These are phyloP conservation scores for Pangasius krempfi DNA, from an alignment of 2,797 vertebrate genomes.

Conservation along the genomic window DNA sequence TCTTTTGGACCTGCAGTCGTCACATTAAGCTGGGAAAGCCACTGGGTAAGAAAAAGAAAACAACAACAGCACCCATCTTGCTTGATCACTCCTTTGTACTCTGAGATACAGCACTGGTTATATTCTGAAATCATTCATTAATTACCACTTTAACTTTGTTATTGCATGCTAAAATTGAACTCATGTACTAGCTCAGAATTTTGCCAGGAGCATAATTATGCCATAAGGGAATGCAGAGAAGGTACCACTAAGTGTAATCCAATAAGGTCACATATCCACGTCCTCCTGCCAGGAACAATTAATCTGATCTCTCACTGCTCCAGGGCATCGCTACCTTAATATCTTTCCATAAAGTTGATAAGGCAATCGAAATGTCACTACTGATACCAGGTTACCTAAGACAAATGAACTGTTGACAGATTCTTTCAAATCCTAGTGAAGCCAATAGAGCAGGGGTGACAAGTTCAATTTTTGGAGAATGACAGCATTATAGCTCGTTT, in stretches of 20 bases:
- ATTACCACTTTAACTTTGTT: not conserved
- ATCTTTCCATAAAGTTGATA: constrained; percentile 22
- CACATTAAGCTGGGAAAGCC: constrained; percentile 86
- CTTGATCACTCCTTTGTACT: not conserved
- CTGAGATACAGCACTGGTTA: not conserved
- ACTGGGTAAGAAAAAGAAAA: constrained; percentile 84
- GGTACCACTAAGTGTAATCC: constrained; percentile 34
- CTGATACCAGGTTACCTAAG: constrained; percentile 11
- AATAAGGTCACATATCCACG: constrained; percentile 46
- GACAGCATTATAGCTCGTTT: not conserved
- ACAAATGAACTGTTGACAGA: constrained; percentile 24
- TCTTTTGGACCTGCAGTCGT: constrained; percentile 93
- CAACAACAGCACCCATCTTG: not conserved
- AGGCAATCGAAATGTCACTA: constrained; percentile 26
- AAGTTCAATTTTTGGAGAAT: not conserved
- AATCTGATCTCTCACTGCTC: constrained; percentile 13
- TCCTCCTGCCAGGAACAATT: constrained; percentile 34
- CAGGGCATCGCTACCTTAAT: constrained; percentile 22
- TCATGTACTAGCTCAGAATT: not conserved
- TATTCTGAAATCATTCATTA: not conserved
- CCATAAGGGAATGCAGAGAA: constrained; percentile 10
- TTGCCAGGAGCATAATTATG: not conserved
- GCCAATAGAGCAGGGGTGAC: not conserved
- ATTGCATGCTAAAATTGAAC: not conserved
- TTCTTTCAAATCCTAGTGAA: not conserved